Evolutionary conservation across 1,140 invertebrate genomes (phyloP).

Genomic region (Sinonovacula constricta): DNA sequence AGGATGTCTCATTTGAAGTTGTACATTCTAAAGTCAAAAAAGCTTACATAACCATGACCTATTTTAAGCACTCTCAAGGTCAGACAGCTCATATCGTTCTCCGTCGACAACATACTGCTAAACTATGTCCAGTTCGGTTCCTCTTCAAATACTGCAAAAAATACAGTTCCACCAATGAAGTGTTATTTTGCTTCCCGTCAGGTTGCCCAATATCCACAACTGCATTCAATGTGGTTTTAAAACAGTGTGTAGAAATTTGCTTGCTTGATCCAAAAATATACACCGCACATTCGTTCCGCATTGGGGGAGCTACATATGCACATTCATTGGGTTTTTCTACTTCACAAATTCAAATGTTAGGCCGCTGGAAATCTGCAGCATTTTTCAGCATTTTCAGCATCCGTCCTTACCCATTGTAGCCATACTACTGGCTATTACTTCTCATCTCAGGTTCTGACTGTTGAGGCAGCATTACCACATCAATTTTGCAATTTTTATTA

Average conservation of each 20-base stretch:
- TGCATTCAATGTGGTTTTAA: not conserved
- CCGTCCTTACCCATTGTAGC: too few species aligned
- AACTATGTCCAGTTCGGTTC: not conserved
- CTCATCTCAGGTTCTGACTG: too few species aligned
- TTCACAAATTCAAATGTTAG: conserved; percentile 5
- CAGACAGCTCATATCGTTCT: not conserved
- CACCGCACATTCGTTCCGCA: conserved; percentile 28
- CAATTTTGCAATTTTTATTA: too few species aligned
- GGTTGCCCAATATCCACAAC: not conserved
- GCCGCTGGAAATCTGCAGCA: conserved; percentile 12
- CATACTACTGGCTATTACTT: too few species aligned
- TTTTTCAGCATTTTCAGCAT: too few species aligned
- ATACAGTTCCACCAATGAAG: not conserved
- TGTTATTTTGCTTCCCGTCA: not conserved
- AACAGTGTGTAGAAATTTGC: not conserved
- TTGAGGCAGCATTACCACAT: too few species aligned
- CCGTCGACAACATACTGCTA: not conserved
- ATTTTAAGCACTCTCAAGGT: conserved; percentile 25
- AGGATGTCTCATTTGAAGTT: not conserved
- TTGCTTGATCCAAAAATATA: not conserved
- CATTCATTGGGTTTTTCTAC: not conserved
- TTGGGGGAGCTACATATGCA: conserved; percentile 27
- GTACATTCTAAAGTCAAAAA: too few species aligned
- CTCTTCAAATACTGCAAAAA: not conserved
- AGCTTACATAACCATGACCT: not conserved